phyloP scores from a whole-genome alignment of 2,888 invertebrate species.

The Chloroclystis v-ata region DNA sequence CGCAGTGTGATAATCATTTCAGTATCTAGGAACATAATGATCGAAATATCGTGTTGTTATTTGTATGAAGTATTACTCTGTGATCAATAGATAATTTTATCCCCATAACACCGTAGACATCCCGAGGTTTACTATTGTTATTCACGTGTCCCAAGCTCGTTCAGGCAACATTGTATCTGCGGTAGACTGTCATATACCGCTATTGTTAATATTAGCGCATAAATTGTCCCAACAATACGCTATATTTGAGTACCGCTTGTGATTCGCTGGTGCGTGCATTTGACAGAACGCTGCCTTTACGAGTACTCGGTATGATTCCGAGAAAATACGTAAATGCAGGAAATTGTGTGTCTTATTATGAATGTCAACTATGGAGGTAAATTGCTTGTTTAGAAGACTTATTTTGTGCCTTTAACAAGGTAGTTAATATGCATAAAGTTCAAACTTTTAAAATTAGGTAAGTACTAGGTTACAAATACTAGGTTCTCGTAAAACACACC shows the following conservation, averaged over 20 bases:
- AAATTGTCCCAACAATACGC: conserved; percentile 44
- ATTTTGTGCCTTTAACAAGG: background rate
- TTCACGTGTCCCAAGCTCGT: conserved; percentile 28
- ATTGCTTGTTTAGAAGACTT: no score
- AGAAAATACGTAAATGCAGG: background rate
- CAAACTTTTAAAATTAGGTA: background rate
- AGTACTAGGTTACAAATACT: no score
- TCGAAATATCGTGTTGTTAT: no score
- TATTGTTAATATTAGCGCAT: conserved; percentile 50
- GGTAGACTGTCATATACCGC: conserved; percentile 36
- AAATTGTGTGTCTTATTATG: background rate
- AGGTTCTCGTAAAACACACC: no score
- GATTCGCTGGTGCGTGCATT: conserved; percentile 2
- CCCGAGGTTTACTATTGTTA: conserved; percentile 24
- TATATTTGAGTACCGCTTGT: conserved; percentile 31
- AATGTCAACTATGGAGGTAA: no score
- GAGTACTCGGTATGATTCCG: background rate
- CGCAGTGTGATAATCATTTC: no score
- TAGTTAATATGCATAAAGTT: background rate
- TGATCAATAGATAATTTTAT: no score
- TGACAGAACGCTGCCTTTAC: background rate
- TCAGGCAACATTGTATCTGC: conserved; percentile 39
- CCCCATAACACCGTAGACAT: conserved; percentile 22
- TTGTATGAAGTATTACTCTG: no score
- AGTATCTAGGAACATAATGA: no score